Percentiles rank a stretch among this genome's conserved stretches.
phyloP scores from a whole-genome alignment of 2,888 invertebrate species.

The Oxytorus armatus region DNA sequence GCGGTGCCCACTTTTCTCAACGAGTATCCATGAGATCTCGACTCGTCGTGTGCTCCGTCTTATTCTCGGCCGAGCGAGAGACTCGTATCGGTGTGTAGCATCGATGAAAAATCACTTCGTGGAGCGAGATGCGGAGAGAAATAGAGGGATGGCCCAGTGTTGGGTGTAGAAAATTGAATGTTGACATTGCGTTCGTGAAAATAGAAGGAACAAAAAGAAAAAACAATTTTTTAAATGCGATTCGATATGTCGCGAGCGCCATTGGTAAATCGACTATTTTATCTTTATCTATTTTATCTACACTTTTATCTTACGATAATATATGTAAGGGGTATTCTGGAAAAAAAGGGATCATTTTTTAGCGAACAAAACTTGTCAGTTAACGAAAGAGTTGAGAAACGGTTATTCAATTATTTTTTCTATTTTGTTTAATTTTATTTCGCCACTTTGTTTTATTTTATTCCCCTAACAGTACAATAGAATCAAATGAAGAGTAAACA shows the following conservation, averaged over 20 bases:
- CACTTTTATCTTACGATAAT: conserved; percentile 18
- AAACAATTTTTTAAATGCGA: conserved; percentile 25
- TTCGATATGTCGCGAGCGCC: background rate
- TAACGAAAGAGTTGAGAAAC: too few relatives aligned
- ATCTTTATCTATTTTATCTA: conserved; percentile 5
- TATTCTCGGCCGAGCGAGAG: conserved; percentile 30
- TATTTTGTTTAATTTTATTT: too few relatives aligned
- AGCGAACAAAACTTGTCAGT: too few relatives aligned
- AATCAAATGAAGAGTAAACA: too few relatives aligned
- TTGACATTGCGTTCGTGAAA: conserved; percentile 31
- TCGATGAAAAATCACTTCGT: conserved; percentile 54
- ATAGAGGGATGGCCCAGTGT: conserved; percentile 17
- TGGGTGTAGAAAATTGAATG: conserved; percentile 46
- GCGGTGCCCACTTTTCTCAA: conserved; percentile 53
- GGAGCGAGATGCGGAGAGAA: conserved; percentile 33
- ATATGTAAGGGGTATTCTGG: background rate
- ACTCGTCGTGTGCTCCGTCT: conserved; percentile 41
- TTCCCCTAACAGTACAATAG: too few relatives aligned
- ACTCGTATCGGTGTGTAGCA: conserved; percentile 31
- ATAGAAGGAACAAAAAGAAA: background rate
- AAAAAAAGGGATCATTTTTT: background rate
- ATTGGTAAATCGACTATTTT: too few relatives aligned
- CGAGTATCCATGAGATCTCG: conserved; percentile 55
- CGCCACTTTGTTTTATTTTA: too few relatives aligned
- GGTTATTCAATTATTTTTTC: background rate